Base-by-base conservation (phyloP, 1,140 invertebrate genomes). In the Brachionus paranguensis region DNA sequence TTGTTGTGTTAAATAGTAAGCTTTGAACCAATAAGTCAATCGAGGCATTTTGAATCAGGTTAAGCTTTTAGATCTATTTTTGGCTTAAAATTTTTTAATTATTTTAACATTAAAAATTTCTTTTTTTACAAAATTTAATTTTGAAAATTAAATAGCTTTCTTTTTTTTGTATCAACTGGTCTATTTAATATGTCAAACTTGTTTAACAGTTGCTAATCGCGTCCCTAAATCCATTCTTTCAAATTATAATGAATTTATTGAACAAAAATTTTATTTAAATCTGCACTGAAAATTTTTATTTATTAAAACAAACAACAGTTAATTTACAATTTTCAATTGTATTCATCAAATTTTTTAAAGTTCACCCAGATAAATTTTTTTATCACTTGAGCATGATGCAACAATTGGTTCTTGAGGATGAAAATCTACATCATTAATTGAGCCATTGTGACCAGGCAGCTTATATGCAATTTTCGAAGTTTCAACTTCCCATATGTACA, bases 401-500 rank as follows among this genome's bases (percentile, higher is more conserved):
- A 98, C 93, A 94, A 99, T 94, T 7, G 97, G 95, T 89, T 99
- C 96, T 65, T 92, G 93, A 0, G 95, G 95, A 91, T 99, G 97
- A 87, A 99, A 98, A 89, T 96, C 94, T 1, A 97, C 93, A 88
- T 96, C 96, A 88, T 98, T 99, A 3, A 99, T 95, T 85, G 95
- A 95, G 24, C 97, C 98, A 89, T 95, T 95, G 89, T 99, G 98
- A 0, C 98, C 98, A 0, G 98, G 97, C 78, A 99, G 91, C 90
- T 97, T 98, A 89, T 99, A 99, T 3, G 98, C 88, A 86, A 99
- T 95, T 78, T 94, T 92, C 60, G 96, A 90, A 4, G 89, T 87
- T 2, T 94, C 95, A 2, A 95, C 96, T 89, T 99, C 96, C 97
- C 97, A 99, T 65, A 99, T 91, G 88, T 99, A 98, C 8, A 98